Evolutionary conservation across 1,140 invertebrate species (phyloP).

Genomic region (Aphaenogaster rudis): DNA sequence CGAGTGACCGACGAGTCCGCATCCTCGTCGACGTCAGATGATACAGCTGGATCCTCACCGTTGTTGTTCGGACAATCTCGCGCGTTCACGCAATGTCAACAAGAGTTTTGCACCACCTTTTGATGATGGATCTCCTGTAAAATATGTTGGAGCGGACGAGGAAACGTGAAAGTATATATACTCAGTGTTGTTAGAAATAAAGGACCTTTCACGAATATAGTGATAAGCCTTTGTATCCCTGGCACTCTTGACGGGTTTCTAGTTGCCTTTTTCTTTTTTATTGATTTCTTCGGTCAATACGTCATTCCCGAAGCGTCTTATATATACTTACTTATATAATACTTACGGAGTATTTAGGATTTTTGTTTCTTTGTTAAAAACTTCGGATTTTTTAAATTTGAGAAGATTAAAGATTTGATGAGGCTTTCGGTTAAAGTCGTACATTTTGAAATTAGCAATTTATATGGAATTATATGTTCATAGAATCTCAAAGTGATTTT

Average conservation of each 20-base stretch:
- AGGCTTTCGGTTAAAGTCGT: not conserved
- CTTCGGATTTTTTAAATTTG: not conserved
- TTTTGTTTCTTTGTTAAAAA: not conserved
- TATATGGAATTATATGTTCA: not conserved
- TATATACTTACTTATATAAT: too few species aligned
- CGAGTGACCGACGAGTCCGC: constrained; percentile 41
- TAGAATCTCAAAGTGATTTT: not conserved
- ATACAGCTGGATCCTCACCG: constrained; percentile 19
- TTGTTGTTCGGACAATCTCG: constrained; percentile 53
- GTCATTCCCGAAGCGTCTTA: not conserved
- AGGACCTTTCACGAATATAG: constrained; percentile 43
- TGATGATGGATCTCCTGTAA: constrained; percentile 62
- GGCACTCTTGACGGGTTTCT: constrained; percentile 9
- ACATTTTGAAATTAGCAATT: not conserved
- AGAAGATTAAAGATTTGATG: not conserved
- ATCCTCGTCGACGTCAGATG: constrained; percentile 4
- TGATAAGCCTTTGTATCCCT: constrained; percentile 33
- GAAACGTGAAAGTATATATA: constrained; percentile 57
- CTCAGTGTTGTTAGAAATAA: constrained; percentile 47
- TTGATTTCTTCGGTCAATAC: not conserved
- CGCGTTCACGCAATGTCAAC: constrained; percentile 14
- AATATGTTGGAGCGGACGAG: constrained; percentile 51
- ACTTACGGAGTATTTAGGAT: not conserved
- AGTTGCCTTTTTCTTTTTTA: not conserved
- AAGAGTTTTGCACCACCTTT: constrained; percentile 60